A percentile compares a stretch with the other conserved stretches of the same genome.
Conservation (phyloP, 2,113 vertebrate genomes). For the Leucosticte australis region DNA sequence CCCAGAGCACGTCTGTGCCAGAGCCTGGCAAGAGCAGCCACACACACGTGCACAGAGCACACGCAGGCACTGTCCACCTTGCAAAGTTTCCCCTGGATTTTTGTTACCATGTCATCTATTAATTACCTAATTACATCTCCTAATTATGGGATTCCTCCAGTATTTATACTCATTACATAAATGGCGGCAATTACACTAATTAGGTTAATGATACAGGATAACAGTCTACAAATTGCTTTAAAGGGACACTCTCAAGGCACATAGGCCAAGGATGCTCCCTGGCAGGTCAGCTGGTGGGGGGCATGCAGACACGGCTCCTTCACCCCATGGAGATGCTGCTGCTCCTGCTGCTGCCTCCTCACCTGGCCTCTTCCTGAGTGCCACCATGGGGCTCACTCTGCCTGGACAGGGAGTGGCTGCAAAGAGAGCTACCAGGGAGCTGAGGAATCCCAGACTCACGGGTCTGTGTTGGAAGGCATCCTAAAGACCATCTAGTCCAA, state of each 20-base stretch:
- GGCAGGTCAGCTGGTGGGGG: slow-evolving; percentile 38
- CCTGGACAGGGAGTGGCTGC: background rate
- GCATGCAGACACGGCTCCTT: background rate
- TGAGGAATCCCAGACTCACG: background rate
- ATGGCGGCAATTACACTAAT: slow-evolving; percentile 79
- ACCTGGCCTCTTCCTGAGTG: background rate
- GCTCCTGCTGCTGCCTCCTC: background rate
- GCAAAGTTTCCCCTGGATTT: slow-evolving; percentile 73
- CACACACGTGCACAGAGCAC: background rate
- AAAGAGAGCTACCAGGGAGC: background rate
- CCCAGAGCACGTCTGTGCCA: background rate
- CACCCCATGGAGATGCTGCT: background rate
- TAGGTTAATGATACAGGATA: slow-evolving; percentile 81
- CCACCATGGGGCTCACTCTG: fast-evolving
- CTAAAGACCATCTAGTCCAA: background rate
- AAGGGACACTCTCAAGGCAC: slow-evolving; percentile 69
- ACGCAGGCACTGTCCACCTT: slow-evolving; percentile 59
- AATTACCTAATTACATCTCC: slow-evolving; percentile 80
- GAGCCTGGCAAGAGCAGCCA: background rate
- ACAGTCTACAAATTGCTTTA: slow-evolving; percentile 78
- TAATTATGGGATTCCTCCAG: slow-evolving; percentile 80
- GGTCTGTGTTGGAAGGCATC: background rate
- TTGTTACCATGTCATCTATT: slow-evolving; percentile 79
- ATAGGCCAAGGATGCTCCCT: slow-evolving; percentile 45
- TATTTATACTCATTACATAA: slow-evolving; percentile 81